These are phyloP conservation scores for Nomada goodeniana DNA, from an alignment of 2,888 invertebrate species.

Conservation along the genomic window DNA sequence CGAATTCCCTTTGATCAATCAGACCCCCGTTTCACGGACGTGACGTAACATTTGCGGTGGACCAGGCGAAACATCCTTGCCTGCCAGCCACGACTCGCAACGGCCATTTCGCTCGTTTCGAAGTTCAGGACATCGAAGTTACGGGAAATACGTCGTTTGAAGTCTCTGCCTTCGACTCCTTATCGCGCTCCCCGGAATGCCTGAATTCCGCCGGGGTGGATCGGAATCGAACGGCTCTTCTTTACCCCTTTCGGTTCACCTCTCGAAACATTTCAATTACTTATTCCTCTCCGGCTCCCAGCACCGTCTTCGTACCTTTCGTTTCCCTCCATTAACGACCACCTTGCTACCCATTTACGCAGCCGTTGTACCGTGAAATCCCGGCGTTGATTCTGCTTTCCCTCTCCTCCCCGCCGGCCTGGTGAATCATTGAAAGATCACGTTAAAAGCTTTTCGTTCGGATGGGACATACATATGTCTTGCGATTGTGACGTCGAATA, in stretches of 20 bases:
- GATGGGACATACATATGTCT: neutral
- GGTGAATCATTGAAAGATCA: slow-evolving; percentile 44
- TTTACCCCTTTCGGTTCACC: neutral
- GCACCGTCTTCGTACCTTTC: slow-evolving; percentile 27
- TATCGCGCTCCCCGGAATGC: slow-evolving; percentile 53
- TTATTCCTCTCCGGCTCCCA: slow-evolving; percentile 54
- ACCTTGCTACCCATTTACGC: slow-evolving; percentile 42
- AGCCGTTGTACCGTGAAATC: slow-evolving; percentile 42
- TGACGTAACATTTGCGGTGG: slow-evolving; percentile 65
- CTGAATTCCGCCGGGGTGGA: slow-evolving; percentile 13
- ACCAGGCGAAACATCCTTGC: slow-evolving; percentile 16
- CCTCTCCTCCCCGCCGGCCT: neutral
- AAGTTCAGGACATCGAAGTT: slow-evolving; percentile 55
- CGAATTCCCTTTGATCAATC: slow-evolving; percentile 70
- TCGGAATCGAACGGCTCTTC: slow-evolving; percentile 54
- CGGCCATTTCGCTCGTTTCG: slow-evolving; percentile 43
- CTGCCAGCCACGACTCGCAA: slow-evolving; percentile 21
- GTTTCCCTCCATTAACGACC: slow-evolving; percentile 63
- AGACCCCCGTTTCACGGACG: slow-evolving; percentile 60
- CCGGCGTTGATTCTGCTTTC: slow-evolving; percentile 40
- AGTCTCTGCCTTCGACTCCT: slow-evolving; percentile 55
- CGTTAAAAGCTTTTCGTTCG: neutral
- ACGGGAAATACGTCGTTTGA: slow-evolving; percentile 59
- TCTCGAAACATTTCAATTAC: slow-evolving; percentile 70
- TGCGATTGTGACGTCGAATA: slow-evolving; percentile 17